Evolutionary conservation across 2,888 invertebrate genomes (phyloP).

Genomic region (Hecatera dysodea): DNA sequence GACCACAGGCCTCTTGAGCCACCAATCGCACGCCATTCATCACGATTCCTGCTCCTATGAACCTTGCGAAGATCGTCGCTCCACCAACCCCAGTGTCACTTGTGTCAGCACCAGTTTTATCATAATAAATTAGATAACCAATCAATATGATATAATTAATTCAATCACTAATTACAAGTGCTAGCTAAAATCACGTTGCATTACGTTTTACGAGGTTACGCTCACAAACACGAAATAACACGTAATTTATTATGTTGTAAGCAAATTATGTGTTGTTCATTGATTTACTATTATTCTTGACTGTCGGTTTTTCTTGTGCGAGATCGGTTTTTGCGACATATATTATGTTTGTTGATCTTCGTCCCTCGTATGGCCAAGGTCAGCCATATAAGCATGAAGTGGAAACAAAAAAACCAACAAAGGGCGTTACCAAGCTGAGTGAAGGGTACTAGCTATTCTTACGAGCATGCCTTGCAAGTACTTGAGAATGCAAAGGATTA

Average conservation of each 20-base stretch:
- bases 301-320: slow-evolving; percentile 23
- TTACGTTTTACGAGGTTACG: slow-evolving; percentile 21
- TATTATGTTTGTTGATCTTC: neutral
- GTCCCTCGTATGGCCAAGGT: neutral
- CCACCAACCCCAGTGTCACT: neutral
- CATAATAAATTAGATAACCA: slow-evolving; percentile 2
- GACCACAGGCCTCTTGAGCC: too few species aligned
- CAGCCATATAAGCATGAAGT: neutral
- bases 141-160: slow-evolving; percentile 13
- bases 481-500: neutral
- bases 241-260: slow-evolving; percentile 52
- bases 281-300: slow-evolving; percentile 36
- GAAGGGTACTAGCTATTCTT: neutral
- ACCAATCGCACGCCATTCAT: too few species aligned
- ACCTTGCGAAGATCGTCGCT: neutral
- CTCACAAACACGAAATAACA: slow-evolving; percentile 42
- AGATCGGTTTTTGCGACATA: slow-evolving; percentile 8
- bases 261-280: slow-evolving; percentile 32
- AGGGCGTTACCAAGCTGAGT: neutral
- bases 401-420: neutral
- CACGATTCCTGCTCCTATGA: neutral
- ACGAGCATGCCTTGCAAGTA: neutral
- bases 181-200: slow-evolving; percentile 30
- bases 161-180: slow-evolving; percentile 12
- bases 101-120: neutral